Conservation (phyloP, 2,888 invertebrate genomes). For the Caradrina kadenii region DNA sequence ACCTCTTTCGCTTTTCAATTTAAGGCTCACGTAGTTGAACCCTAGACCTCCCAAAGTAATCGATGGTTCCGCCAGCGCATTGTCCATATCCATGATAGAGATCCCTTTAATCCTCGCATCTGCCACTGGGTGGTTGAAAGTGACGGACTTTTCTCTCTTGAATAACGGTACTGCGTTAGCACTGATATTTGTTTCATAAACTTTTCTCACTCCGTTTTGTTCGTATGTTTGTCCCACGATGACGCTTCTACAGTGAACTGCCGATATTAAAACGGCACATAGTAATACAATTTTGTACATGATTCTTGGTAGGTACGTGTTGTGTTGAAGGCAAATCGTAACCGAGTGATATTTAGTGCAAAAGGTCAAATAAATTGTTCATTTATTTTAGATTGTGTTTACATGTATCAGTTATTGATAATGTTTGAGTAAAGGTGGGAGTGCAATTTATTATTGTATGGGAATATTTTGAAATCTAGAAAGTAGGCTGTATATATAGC, state of each 20-base stretch:
- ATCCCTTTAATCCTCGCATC: constrained; percentile 84
- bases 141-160: constrained; percentile 77
- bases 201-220: constrained; percentile 74
- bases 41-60: constrained; percentile 85
- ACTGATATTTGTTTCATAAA: constrained; percentile 74
- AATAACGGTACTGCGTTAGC: constrained; percentile 73
- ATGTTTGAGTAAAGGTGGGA: too few species aligned
- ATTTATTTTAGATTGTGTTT: constrained; percentile 38
- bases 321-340: constrained; percentile 51
- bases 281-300: constrained; percentile 60
- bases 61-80: constrained; percentile 79
- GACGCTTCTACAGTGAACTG: constrained; percentile 74
- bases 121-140: constrained; percentile 75
- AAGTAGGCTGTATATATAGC: too few species aligned
- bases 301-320: constrained; percentile 20
- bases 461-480: too few species aligned
- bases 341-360: constrained; percentile 45
- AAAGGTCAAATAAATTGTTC: constrained; percentile 49
- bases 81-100: constrained; percentile 83
- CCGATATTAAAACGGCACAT: constrained; percentile 58
- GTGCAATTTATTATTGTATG: too few species aligned
- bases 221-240: constrained; percentile 80
- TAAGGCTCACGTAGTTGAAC: constrained; percentile 80
- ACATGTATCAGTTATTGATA: constrained; percentile 35
- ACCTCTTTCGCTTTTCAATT: constrained; percentile 84